A percentile compares a stretch with the other conserved stretches of the same genome.
phyloP scores from a whole-genome alignment of 2,888 invertebrate species.

The Philereme transversata region DNA sequence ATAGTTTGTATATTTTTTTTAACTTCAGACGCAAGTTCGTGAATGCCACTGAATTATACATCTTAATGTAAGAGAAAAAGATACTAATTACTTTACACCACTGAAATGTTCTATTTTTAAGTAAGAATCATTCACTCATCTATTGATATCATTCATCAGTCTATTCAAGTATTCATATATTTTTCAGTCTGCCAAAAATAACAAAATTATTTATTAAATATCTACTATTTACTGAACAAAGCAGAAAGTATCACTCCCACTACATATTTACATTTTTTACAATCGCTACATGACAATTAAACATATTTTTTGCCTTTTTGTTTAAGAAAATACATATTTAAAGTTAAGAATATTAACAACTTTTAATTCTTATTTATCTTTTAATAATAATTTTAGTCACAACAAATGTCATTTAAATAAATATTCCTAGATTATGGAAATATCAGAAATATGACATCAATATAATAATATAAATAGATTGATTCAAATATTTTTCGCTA shows the following conservation, averaged over 20 bases:
- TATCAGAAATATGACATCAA: slow-evolving; percentile 11
- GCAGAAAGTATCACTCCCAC: slow-evolving; percentile 7
- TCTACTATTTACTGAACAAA: slow-evolving; percentile 17
- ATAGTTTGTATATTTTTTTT: neutral
- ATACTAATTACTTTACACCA: neutral
- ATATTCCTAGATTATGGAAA: slow-evolving; percentile 15
- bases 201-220: slow-evolving; percentile 29
- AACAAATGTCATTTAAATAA: slow-evolving; percentile 33
- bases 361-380: slow-evolving; percentile 7
- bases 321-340: slow-evolving; percentile 20
- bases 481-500: neutral
- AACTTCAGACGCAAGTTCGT: slow-evolving; percentile 19
- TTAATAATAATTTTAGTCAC: slow-evolving; percentile 21
- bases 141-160: slow-evolving; percentile 33
- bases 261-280: slow-evolving; percentile 21
- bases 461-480: slow-evolving; percentile 3
- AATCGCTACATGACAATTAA: slow-evolving; percentile 15
- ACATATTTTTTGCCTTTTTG: slow-evolving; percentile 21
- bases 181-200: slow-evolving; percentile 40
- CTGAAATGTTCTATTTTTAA: slow-evolving; percentile 4
- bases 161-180: slow-evolving; percentile 27
- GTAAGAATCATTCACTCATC: slow-evolving; percentile 27
- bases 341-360: slow-evolving; percentile 16
- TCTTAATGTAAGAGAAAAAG: slow-evolving; percentile 5
- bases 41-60: slow-evolving; percentile 19